Base-by-base conservation (phyloP, 2,113 vertebrate species). In the Madoqua kirkii region DNA sequence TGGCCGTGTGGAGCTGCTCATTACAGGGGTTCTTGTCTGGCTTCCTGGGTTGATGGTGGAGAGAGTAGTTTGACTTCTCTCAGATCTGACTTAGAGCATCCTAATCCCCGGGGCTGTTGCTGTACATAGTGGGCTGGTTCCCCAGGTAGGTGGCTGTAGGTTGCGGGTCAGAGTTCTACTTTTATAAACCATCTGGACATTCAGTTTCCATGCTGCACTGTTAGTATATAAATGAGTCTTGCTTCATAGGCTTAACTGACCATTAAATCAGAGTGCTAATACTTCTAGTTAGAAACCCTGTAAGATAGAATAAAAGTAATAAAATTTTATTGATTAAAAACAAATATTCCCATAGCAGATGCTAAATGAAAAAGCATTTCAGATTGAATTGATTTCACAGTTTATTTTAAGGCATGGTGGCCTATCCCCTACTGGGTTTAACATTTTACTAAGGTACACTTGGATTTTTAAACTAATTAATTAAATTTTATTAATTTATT, bases 321-420 rank as follows among this genome's bases (percentile, higher is more conserved):
- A 97, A 97, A 40, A 54, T 84, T 91, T 4, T 36, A 97, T 93
- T 96, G 87, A 97, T 93, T 27, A 1, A 54, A 84, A 40, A 82
- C 84, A 83, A 60, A 59, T 10, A 89, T 59, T 96, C 74, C 62
- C 36, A 57, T 55, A 78, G 59, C 54, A 90, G 57, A 96, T 97
- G 60, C 85, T 92, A 96, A 97, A 90, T 97, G 60, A 97, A n/a
- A 92, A 93, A 95, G 4, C 52, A 59, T 93, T 97, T 96, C 29
- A 36, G 57, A 88, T 57, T 12, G 45, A 93, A 95, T 96, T 96
- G 64, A 95, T 96, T 97, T 91, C 15, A 91, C 88, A 94, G 31
- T 81, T 96, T 81, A 86, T 91, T 96, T 95, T 85, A 96, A 91
- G 95, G 29, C 64, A 36, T 48, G 19, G 8, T 67, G 27, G 67